Conservation (phyloP, 2,797 vertebrate genomes). For the Acanthornis magna region DNA sequence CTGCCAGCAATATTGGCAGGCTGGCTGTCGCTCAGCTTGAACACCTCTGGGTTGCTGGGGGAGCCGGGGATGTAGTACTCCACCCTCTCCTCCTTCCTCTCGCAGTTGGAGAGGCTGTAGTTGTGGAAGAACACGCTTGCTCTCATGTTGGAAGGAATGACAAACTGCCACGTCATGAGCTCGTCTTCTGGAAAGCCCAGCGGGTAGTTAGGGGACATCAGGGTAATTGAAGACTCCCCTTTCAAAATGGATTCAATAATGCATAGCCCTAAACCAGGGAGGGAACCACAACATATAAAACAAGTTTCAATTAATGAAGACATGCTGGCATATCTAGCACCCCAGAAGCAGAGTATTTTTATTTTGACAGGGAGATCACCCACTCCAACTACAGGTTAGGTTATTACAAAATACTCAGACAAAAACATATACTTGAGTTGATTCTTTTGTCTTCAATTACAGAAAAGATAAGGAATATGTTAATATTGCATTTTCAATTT, state of each 20-base stretch:
- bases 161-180: conserved; percentile 87
- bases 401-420: neutral
- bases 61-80: conserved; percentile 76
- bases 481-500: neutral
- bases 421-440: neutral
- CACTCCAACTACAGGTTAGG: neutral
- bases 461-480: neutral
- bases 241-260: conserved; percentile 83
- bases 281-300: neutral
- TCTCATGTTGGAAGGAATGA: conserved; percentile 82
- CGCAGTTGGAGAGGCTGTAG: conserved; percentile 81
- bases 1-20: conserved; percentile 74
- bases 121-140: conserved; percentile 79
- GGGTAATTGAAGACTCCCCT: conserved; percentile 73
- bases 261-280: conserved; percentile 70
- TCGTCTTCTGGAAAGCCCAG: conserved; percentile 78
- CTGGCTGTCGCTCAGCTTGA: conserved; percentile 64
- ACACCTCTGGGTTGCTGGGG: conserved; percentile 68
- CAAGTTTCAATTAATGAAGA: neutral
- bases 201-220: conserved; percentile 86
- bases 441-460: neutral
- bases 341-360: neutral
- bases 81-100: conserved; percentile 76
- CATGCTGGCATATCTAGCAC: neutral
- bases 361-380: neutral